Percentiles rank a stretch among this genome's conserved stretches.
phyloP scores from a whole-genome alignment of 2,888 invertebrate genomes.

The Adela reaumurella region DNA sequence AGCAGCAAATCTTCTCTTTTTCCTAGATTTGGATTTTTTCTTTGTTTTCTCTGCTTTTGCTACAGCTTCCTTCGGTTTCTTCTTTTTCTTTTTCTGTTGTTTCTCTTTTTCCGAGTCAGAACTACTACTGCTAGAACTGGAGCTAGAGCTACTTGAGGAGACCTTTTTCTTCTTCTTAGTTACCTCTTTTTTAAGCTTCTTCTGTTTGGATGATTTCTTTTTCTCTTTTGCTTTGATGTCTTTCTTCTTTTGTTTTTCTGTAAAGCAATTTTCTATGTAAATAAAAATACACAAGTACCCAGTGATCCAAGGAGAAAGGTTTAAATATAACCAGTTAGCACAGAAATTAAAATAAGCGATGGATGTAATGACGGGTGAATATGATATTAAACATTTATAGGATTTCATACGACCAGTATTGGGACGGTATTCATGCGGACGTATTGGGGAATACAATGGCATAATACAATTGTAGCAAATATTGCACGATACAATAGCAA shows the following conservation, averaged over 20 bases:
- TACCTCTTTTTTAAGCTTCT: constrained; percentile 28
- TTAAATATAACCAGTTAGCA: too few species aligned
- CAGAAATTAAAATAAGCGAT: too few species aligned
- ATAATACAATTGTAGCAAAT: too few species aligned
- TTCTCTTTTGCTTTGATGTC: constrained; percentile 22
- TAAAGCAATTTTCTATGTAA: constrained; percentile 3
- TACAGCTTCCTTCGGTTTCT: constrained; percentile 15
- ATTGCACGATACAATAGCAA: too few species aligned
- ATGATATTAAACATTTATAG: too few species aligned
- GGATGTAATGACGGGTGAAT: too few species aligned
- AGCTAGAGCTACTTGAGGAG: constrained; percentile 30
- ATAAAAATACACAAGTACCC: too few species aligned
- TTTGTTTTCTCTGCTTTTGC: constrained; percentile 14
- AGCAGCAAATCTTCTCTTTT: constrained; percentile 24
- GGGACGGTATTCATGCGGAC: too few species aligned
- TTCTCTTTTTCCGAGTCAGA: constrained; percentile 23
- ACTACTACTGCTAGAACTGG: constrained; percentile 19
- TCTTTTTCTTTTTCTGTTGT: constrained; percentile 15
- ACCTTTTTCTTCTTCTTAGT: constrained; percentile 25
- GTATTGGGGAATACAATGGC: too few species aligned
- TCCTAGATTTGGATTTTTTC: constrained; percentile 1
- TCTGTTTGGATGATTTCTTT: constrained; percentile 24
- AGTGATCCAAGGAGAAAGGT: too few species aligned
- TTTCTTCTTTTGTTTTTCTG: constrained; percentile 11
- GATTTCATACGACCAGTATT: too few species aligned